Percentiles rank a stretch among this genome's conserved stretches.
These are phyloP conservation scores for Enteromius thamalakanensis DNA, from an alignment of 2,797 vertebrate species.

Conservation along the genomic window DNA sequence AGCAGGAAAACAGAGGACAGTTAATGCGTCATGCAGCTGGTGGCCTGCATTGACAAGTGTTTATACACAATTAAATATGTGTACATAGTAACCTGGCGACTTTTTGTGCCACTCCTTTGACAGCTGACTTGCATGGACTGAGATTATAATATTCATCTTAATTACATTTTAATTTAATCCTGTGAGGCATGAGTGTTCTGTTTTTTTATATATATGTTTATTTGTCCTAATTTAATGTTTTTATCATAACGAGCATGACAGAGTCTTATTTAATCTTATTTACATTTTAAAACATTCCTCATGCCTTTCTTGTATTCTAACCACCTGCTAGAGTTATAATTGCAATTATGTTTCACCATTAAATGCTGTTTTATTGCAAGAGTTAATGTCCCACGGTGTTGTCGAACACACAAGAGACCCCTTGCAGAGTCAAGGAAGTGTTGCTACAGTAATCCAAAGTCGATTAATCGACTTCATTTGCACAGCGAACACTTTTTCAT, in stretches of 20 bases:
- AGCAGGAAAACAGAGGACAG: constrained; percentile 1
- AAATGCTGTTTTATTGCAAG: background rate
- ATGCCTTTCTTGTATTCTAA: background rate
- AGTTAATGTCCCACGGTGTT: constrained; percentile 12
- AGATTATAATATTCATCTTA: background rate
- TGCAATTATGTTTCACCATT: background rate
- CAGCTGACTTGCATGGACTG: background rate
- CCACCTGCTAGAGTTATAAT: background rate
- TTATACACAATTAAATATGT: constrained; percentile 16
- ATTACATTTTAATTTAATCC: background rate
- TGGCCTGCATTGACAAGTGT: constrained; percentile 29
- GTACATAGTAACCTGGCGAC: background rate
- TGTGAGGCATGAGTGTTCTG: background rate
- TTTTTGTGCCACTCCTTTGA: constrained; percentile 26
- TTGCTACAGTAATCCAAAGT: background rate
- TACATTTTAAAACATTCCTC: background rate
- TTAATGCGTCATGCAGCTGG: constrained; percentile 7
- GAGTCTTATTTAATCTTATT: background rate
- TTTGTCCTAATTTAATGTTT: background rate
- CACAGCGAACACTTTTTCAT: constrained; percentile 6
- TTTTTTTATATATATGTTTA: background rate
- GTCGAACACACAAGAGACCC: background rate
- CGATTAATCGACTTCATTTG: constrained; percentile 4
- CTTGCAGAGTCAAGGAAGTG: constrained; percentile 13
- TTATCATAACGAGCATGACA: background rate